Evolutionary conservation across 2,797 vertebrate genomes (phyloP).

Genomic region (Sebastes trivittatus): DNA sequence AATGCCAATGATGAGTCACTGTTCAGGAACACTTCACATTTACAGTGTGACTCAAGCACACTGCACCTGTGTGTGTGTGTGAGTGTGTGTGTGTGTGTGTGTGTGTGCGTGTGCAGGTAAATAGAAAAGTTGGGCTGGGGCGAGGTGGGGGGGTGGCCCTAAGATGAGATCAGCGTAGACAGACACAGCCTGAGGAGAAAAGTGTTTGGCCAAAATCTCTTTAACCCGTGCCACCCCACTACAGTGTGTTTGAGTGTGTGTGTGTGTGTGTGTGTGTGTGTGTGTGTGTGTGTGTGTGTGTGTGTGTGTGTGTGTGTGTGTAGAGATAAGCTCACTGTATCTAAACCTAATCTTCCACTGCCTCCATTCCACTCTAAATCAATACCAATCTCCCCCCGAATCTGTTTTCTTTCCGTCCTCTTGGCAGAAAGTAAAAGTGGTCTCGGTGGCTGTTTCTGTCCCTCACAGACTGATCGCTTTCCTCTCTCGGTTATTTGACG

Average conservation of each 20-base stretch:
- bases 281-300: background rate
- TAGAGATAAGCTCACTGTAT: conserved; percentile 14
- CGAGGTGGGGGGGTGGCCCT: background rate
- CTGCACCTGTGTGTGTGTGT: background rate
- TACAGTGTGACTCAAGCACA: background rate
- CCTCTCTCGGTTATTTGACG: conserved; percentile 1
- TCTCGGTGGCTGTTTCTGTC: conserved; percentile 1
- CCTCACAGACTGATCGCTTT: background rate
- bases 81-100: background rate
- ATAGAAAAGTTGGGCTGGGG: background rate
- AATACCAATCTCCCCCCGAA: conserved; percentile 23
- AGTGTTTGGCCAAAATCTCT: conserved; percentile 18
- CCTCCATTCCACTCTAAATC: conserved; percentile 28
- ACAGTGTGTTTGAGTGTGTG: background rate
- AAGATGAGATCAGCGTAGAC: conserved; percentile 11
- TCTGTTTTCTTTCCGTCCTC: conserved; percentile 20
- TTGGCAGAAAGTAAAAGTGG: background rate
- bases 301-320: conserved; percentile 2
- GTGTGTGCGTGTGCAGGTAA: background rate
- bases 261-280: background rate
- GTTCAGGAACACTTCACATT: background rate
- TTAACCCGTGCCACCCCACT: background rate
- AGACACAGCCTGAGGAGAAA: conserved; percentile 13
- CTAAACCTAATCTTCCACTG: conserved; percentile 34
- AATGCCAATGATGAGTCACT: conserved; percentile 10